Percentiles rank a stretch among this genome's conserved stretches.
These are phyloP conservation scores for Cantharis lateralis DNA, from an alignment of 2,888 invertebrate species.

Conservation along the genomic window DNA sequence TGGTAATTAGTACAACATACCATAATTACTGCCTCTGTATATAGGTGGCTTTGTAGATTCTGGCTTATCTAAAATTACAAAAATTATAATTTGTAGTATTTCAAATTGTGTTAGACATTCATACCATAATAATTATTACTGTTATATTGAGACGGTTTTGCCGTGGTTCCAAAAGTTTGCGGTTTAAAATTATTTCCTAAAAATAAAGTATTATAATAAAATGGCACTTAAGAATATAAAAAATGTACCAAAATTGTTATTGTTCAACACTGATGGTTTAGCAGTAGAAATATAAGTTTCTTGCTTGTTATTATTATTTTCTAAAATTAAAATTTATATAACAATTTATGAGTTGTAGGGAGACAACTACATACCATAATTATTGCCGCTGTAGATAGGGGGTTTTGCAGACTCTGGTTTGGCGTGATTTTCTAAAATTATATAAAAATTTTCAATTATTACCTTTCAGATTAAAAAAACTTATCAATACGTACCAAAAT, in stretches of 20 bases:
- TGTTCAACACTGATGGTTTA: background rate
- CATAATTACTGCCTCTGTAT: background rate
- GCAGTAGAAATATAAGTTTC: background rate
- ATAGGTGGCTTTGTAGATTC: background rate
- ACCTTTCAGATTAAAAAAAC: background rate
- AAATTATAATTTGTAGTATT: no score
- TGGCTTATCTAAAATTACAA: background rate
- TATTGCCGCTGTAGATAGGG: background rate
- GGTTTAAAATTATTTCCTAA: background rate
- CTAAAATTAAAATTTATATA: background rate
- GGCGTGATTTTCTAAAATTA: background rate
- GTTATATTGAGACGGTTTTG: background rate
- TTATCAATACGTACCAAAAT: background rate
- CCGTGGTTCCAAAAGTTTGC: background rate
- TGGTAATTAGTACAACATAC: no score
- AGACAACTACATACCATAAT: background rate
- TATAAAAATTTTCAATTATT: background rate
- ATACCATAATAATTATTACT: background rate
- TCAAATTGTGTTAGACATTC: no score
- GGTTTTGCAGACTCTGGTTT: background rate
- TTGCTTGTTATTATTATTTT: background rate
- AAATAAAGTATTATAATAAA: background rate
- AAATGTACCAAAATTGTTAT: background rate
- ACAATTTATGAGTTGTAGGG: no score
- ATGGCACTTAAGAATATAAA: background rate